These are phyloP conservation scores for Cantharis rufa DNA, from an alignment of 2,888 invertebrate genomes.

Conservation along the genomic window DNA sequence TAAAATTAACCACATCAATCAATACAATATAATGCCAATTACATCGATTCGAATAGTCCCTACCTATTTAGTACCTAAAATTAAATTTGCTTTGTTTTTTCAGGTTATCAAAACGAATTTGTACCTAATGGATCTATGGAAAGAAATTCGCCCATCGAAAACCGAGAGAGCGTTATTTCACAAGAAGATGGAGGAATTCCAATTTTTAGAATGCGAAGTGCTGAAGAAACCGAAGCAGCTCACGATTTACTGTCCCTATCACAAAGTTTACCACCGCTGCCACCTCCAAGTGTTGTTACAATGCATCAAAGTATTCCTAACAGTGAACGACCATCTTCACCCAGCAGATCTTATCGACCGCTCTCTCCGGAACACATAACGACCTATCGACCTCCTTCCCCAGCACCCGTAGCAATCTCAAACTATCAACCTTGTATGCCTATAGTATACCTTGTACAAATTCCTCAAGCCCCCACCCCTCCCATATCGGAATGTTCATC, in stretches of 20 bases:
- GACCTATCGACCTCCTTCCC: slow-evolving; percentile 39
- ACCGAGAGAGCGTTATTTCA: slow-evolving; percentile 29
- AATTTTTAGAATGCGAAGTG: slow-evolving; percentile 61
- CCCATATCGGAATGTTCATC: slow-evolving; percentile 76
- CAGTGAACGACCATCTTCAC: slow-evolving; percentile 48
- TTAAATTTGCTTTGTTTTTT: neutral
- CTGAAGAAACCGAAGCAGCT: slow-evolving; percentile 88
- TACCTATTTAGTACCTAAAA: neutral
- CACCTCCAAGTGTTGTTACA: slow-evolving; percentile 70
- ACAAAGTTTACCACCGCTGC: slow-evolving; percentile 76
- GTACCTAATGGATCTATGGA: slow-evolving; percentile 41
- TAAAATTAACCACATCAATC: neutral
- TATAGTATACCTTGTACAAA: slow-evolving; percentile 52
- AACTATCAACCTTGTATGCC: slow-evolving; percentile 47
- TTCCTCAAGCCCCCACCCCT: slow-evolving; percentile 62
- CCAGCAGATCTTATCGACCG: slow-evolving; percentile 45
- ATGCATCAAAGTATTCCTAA: slow-evolving; percentile 61
- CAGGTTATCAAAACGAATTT: slow-evolving; percentile 47
- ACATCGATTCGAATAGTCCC: neutral
- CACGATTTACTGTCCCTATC: slow-evolving; percentile 79
- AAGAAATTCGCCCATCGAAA: slow-evolving; percentile 24
- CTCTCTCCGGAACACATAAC: slow-evolving; percentile 44
- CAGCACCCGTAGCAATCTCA: slow-evolving; percentile 39
- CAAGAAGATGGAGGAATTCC: slow-evolving; percentile 47
- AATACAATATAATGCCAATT: neutral